Base-by-base conservation (phyloP, 2,888 invertebrate species). In the Stenchaetothrips biformis region DNA sequence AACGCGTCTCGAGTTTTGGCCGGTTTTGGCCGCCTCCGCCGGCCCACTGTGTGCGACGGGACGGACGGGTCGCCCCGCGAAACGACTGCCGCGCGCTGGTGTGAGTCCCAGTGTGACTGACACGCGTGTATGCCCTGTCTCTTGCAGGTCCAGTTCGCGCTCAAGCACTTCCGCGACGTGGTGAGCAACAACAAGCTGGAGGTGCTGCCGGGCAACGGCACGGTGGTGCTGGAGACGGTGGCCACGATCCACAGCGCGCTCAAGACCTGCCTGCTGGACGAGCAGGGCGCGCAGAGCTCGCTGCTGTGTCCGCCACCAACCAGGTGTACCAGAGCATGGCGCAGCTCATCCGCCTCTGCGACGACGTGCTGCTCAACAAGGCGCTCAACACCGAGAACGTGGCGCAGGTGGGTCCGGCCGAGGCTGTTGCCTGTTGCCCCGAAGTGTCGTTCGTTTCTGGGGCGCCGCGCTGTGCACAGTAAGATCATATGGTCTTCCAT, bases 191-290 rank as follows among this genome's bases (percentile, higher is more conserved):
- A 95, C 87, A 97, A 95, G 87, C 89, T 96, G 85, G 96, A 97
- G 89, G 95, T 97, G 91, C 89, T 98, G 84, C 95, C 97, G 3
- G 97, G 96, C 82, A 96, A 97, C 87, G 96, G 96, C 82, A 96
- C 96, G 79, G 94, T 97, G 85, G 95, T 97, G 83, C 90, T 98
- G 86, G 97, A 98, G 87, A 95, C 94, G 81, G 94, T 97, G 83
- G 94, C 95, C 86, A 92, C 93, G 86, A 95, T 96, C 87, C 94
- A 95, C 87, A 92, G 92, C 80, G 87, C 88, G 79, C 86, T 89
- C 82, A 89, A 88, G 83, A 88, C 88, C 37, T 88, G 88, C 82
- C 86, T 89, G 47, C 86, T 88, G 79, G 88, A 88, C 82, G 89
- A 89, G 83, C 89, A 89, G 84, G 89, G 89, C 89, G 67, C 67